These are phyloP conservation scores for Nothocercus julius DNA, from an alignment of 2,113 vertebrate genomes.

Conservation along the genomic window DNA sequence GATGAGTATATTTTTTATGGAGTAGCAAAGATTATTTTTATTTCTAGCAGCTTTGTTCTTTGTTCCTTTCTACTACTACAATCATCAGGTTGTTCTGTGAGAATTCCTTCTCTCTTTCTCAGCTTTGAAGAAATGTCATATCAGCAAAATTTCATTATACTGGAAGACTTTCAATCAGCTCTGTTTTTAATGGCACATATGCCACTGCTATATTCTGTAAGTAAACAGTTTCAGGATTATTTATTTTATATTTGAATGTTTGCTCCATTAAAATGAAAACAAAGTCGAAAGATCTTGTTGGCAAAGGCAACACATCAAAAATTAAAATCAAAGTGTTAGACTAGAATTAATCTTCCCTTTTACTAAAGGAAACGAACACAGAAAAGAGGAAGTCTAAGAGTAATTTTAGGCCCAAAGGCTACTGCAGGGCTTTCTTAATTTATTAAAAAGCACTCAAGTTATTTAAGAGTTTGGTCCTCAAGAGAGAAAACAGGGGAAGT, in stretches of 20 bases:
- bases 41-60: constrained; percentile 1
- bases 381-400: neutral
- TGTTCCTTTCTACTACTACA: constrained; percentile 1
- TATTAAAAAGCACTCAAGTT: constrained; percentile 31
- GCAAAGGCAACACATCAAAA: neutral
- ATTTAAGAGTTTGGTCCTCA: neutral
- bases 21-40: neutral
- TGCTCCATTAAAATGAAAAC: constrained; percentile 13
- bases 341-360: neutral
- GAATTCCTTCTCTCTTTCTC: constrained; percentile 13
- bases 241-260: neutral
- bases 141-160: constrained; percentile 6
- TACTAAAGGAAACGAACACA: neutral
- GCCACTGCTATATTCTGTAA: neutral
- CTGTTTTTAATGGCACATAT: neutral
- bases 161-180: neutral
- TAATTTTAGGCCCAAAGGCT: neutral
- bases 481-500: neutral
- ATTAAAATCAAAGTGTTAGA: neutral
- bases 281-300: neutral
- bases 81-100: neutral
- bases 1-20: neutral
- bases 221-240: neutral
- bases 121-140: constrained; percentile 25
- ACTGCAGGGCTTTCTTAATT: neutral